Evolutionary conservation across 1,140 invertebrate species (phyloP), one percentile per base, ranked within the genome.

Genomic region (Ceratoteleas bidentatus): DNA sequence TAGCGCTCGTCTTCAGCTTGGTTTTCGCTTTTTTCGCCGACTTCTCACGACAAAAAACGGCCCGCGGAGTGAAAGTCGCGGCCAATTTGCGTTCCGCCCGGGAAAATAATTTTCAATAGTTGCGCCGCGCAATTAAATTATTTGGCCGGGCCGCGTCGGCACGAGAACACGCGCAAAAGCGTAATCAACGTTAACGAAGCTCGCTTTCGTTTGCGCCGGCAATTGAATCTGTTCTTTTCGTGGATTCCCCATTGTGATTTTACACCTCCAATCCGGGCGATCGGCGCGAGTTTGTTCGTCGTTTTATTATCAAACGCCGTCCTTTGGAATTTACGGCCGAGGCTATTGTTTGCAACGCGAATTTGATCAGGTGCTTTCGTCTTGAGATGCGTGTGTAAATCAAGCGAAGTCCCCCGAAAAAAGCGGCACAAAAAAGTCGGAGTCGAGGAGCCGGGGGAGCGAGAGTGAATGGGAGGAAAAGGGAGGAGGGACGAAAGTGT

Each of bases 141-240:
- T 84, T 84, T 84, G 16, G 69, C 58, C 58, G 77, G 69, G 49
- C 40, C 38, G 62, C 72, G 61, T 57, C 74, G 81, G 50, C 66
- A n/a, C 60, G 69, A 69, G 57, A 84, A 84, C 66, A 50, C 65
- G 77, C 64, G 74, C 77, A 66, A 78, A 80, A 81, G n/a, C 77
- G 69, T 84, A 84, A 84, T 84, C 68, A 84, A 84, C 82, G 82
- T 74, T 84, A 84, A 84, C 81, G 81, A 84, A 84, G 81, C 81
- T 77, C 68, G 76, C 72, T 80, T 84, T 79, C 81, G 81, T 84
- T 84, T 84, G 81, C 77, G 60, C 75, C 77, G 72, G 76, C 81
- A 84, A 84, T 84, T 84, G 81, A 84, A 84, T 84, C 68, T 74
- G 73, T 80, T 80, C 70, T 79, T 77, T 84, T 77, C 73, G 76